Conservation (phyloP, 2,797 vertebrate species). For the Chaenodraco wilsoni region DNA sequence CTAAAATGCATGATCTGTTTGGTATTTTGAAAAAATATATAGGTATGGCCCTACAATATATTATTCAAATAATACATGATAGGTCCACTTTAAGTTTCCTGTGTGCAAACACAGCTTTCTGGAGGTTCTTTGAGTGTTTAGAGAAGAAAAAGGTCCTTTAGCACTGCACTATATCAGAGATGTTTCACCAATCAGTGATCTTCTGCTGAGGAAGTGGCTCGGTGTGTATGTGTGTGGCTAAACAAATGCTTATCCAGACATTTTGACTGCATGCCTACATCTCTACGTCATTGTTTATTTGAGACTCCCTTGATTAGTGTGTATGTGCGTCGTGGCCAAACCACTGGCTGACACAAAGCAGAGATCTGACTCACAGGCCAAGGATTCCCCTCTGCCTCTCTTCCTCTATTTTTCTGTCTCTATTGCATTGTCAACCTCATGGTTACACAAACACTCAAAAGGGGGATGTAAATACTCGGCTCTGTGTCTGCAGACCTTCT, state of each 20-base stretch:
- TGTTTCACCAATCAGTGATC: background rate
- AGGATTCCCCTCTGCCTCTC: slow-evolving; percentile 19
- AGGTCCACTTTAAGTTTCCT: background rate
- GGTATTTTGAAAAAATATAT: no score
- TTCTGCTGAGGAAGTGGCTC: slow-evolving; percentile 16
- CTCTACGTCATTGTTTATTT: background rate
- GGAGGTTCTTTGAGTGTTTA: background rate
- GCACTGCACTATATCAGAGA: background rate
- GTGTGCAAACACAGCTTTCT: background rate
- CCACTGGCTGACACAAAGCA: slow-evolving; percentile 12
- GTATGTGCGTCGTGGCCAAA: slow-evolving; percentile 8
- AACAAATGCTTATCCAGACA: slow-evolving; percentile 13
- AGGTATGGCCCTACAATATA: no score
- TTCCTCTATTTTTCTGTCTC: background rate
- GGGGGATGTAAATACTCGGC: background rate
- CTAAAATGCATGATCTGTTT: no score
- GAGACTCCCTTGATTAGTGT: background rate
- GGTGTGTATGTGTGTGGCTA: slow-evolving; percentile 3
- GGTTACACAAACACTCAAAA: background rate
- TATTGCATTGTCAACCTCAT: background rate
- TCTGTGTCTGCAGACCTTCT: background rate
- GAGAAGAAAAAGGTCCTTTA: background rate
- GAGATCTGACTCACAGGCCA: background rate
- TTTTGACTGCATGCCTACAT: background rate
- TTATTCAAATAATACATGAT: no score